phyloP scores from a whole-genome alignment of 2,888 invertebrate species.

The Falcaria lacertinaria region DNA sequence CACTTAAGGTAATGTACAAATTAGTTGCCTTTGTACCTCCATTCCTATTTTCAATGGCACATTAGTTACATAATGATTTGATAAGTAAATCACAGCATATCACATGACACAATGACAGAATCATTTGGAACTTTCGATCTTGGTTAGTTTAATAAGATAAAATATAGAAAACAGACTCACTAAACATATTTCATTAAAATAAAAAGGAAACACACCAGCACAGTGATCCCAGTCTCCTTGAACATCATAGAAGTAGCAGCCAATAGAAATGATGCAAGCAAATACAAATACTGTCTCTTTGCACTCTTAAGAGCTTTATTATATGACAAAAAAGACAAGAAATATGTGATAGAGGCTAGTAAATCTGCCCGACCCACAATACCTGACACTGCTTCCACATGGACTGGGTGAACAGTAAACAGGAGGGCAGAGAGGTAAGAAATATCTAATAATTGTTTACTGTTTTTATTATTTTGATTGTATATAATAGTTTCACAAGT shows the following conservation, averaged over 20 bases:
- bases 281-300: slow-evolving; percentile 25
- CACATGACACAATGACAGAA: too few species aligned
- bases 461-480: slow-evolving; percentile 8
- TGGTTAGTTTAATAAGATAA: too few species aligned
- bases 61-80: too few species aligned
- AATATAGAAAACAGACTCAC: too few species aligned
- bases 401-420: slow-evolving; percentile 95
- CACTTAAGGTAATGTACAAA: too few species aligned
- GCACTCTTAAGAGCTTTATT: slow-evolving; percentile 42
- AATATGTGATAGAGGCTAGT: slow-evolving; percentile 88
- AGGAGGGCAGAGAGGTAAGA: slow-evolving; percentile 84
- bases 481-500: slow-evolving; percentile 33
- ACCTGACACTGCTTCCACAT: slow-evolving; percentile 95
- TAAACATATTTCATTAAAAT: too few species aligned
- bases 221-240: slow-evolving; percentile 96
- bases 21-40: too few species aligned
- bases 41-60: too few species aligned
- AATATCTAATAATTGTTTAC: slow-evolving; percentile 41
- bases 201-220: slow-evolving; percentile 82
- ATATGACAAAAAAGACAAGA: slow-evolving; percentile 84
- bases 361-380: slow-evolving; percentile 96
- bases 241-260: slow-evolving; percentile 87
- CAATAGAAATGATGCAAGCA: slow-evolving; percentile 55
- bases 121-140: too few species aligned
- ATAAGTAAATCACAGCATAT: too few species aligned